Conservation (phyloP, 2,113 vertebrate genomes). For the Tupaia chinensis region DNA sequence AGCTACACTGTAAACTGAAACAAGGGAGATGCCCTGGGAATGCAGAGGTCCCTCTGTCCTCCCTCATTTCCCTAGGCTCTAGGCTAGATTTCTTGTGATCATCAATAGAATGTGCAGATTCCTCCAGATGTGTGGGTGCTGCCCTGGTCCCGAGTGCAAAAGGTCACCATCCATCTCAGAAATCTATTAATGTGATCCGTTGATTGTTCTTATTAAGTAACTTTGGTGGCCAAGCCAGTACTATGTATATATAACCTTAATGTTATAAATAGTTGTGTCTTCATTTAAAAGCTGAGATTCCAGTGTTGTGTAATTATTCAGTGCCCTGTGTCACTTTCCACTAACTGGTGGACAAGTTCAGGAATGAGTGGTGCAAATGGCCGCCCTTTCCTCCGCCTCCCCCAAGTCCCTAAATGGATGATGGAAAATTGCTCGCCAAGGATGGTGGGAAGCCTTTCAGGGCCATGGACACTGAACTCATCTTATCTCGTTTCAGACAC, state of each 20-base stretch:
- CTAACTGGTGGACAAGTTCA: not conserved
- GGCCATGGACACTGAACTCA: not conserved
- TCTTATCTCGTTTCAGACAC: not conserved
- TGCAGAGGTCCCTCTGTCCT: not conserved
- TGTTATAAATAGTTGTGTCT: constrained; percentile 24
- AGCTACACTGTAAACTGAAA: not conserved
- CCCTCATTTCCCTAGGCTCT: fast-evolving
- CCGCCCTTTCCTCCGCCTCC: not conserved
- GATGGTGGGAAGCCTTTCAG: constrained; percentile 24
- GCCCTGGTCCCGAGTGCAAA: not conserved
- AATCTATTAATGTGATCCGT: not conserved
- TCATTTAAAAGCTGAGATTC: constrained; percentile 49
- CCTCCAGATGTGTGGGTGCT: not conserved
- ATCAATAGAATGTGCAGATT: fast-evolving
- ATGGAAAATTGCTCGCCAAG: constrained; percentile 48
- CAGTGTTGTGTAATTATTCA: not conserved
- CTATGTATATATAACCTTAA: not conserved
- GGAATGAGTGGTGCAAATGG: not conserved
- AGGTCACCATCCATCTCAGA: not conserved
- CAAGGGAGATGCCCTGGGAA: not conserved
- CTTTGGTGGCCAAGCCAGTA: not conserved
- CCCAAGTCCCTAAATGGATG: too few species aligned
- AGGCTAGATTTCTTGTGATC: fast-evolving
- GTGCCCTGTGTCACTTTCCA: not conserved
- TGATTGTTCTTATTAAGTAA: not conserved